Percentiles rank a stretch among this genome's conserved stretches.
phyloP scores from a whole-genome alignment of 2,113 vertebrate species.

The Lipotes vexillifer region DNA sequence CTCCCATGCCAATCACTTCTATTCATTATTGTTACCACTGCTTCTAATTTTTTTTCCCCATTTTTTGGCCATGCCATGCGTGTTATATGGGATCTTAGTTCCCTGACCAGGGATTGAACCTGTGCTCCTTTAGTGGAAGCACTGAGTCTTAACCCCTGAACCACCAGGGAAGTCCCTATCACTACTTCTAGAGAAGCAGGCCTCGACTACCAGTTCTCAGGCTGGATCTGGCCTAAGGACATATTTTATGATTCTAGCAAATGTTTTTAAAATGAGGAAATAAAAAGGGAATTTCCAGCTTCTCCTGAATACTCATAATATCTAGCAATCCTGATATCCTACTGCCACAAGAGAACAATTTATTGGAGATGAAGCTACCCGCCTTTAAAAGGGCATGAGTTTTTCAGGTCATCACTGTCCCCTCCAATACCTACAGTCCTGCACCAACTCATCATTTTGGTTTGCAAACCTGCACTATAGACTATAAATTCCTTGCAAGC shows the following conservation, averaged over 20 bases:
- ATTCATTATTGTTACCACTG: neutral
- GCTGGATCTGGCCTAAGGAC: neutral
- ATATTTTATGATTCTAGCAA: neutral
- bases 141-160: too few relatives aligned
- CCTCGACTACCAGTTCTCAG: neutral
- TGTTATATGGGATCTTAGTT: too few relatives aligned
- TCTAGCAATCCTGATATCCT: neutral
- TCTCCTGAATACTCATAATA: neutral
- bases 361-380: neutral
- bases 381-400: neutral
- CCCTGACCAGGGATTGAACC: too few relatives aligned
- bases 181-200: neutral
- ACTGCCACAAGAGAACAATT: neutral
- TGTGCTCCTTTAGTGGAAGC: too few relatives aligned
- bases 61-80: too few relatives aligned
- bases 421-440: neutral
- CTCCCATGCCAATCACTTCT: neutral
- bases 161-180: too few relatives aligned
- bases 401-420: neutral
- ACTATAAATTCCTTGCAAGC: neutral
- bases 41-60: too few relatives aligned
- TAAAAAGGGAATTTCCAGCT: neutral
- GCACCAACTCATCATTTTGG: neutral
- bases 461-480: neutral
- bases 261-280: neutral